A percentile compares a stretch with the other conserved stretches of the same genome.
phyloP scores from a whole-genome alignment of 2,113 vertebrate species.

The Hippocampus abdominalis region DNA sequence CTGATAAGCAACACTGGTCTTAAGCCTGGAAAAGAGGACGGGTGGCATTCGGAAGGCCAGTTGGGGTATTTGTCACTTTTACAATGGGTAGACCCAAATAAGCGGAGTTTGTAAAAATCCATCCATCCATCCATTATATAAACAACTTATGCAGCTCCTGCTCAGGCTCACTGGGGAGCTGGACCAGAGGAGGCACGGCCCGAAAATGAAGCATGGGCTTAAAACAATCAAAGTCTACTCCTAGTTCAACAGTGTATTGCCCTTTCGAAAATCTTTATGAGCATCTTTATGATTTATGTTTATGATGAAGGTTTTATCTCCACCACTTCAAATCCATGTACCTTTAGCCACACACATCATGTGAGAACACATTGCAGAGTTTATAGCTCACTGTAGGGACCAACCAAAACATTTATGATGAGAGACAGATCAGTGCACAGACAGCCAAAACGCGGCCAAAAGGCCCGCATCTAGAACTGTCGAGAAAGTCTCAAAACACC shows the following conservation, averaged over 20 bases:
- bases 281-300: background rate
- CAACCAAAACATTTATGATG: conserved; percentile 61
- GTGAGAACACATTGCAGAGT: conserved; percentile 30
- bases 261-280: background rate
- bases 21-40: no score
- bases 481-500: conserved; percentile 11
- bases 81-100: background rate
- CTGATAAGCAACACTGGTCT: no score
- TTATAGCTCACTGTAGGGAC: conserved; percentile 48
- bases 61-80: background rate
- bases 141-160: background rate
- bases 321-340: no score
- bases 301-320: background rate
- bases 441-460: conserved; percentile 40
- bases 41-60: no score
- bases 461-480: conserved; percentile 12
- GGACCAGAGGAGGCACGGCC: background rate
- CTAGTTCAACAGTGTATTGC: background rate
- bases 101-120: background rate
- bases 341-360: background rate
- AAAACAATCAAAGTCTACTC: background rate
- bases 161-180: background rate
- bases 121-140: background rate
- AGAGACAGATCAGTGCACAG: conserved; percentile 57
- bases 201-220: background rate